A percentile compares a stretch with the other conserved stretches of the same genome.
These are phyloP conservation scores for Anthrax anthrax DNA, from an alignment of 2,888 invertebrate species.

Conservation along the genomic window DNA sequence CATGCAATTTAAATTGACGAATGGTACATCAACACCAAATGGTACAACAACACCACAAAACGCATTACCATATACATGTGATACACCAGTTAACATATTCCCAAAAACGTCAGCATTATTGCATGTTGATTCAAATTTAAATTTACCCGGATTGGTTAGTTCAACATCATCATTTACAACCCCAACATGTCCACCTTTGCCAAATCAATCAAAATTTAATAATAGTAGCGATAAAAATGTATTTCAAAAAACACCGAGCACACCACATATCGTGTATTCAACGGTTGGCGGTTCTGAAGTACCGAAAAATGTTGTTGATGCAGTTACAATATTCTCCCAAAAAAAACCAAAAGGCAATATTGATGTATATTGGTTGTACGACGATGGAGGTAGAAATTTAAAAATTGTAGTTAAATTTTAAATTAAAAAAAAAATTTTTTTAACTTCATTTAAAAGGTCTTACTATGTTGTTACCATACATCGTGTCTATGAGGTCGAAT, in stretches of 20 bases:
- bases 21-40: not conserved
- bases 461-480: constrained; percentile 73
- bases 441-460: constrained; percentile 36
- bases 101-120: constrained; percentile 33
- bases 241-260: not conserved
- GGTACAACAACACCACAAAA: not conserved
- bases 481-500: constrained; percentile 61
- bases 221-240: constrained; percentile 21
- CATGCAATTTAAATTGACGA: constrained; percentile 19
- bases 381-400: constrained; percentile 56
- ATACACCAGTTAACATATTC: constrained; percentile 13
- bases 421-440: constrained; percentile 13
- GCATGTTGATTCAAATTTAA: constrained; percentile 59
- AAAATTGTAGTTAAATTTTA: constrained; percentile 7
- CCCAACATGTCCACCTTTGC: constrained; percentile 26
- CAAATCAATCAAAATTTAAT: constrained; percentile 21
- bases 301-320: constrained; percentile 50
- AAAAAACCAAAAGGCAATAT: constrained; percentile 69
- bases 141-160: constrained; percentile 40
- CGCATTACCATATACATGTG: not conserved
- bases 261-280: constrained; percentile 28
- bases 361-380: constrained; percentile 95
- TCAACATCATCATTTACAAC: constrained; percentile 23
- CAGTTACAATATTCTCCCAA: constrained; percentile 58
- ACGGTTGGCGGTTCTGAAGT: constrained; percentile 45